Base-by-base conservation (phyloP, 2,113 vertebrate species). In the Callospermophilus lateralis region DNA sequence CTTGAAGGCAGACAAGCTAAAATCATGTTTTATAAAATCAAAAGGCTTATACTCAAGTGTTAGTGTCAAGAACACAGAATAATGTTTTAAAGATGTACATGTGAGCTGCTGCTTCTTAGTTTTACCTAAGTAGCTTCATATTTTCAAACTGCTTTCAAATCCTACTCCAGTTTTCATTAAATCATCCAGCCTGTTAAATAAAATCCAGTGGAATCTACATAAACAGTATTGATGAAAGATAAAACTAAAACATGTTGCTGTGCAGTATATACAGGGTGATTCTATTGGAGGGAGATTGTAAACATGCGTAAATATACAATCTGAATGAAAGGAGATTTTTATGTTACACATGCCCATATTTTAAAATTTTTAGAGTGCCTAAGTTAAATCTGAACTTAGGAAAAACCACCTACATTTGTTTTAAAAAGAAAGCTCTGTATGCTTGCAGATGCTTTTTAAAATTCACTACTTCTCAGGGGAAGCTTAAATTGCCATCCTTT, bases 1-100 rank as follows among this genome's bases (percentile, higher is more conserved):
- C 84, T 89, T 89, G 61, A 91, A 96, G 2, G 20, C 20, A 96
- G 37, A 79, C 12, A 95, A 95, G 67, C 45, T 92, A 81, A 94
- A 95, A 85, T 72, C 20, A 48, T 76, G 9, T 81, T 93, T 89
- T 19, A 67, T 93, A 63, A 92, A 63, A 24, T 92, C 37, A 81
- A 97, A 96, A 17, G 8, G 28, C 80, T 94, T 89, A 78, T 1
- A 67, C 1, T 13, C 12, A 84, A 84, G 28, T 26, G 51, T 95
- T 93, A 78, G 24, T 91, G 48, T 88, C 65, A 51, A 67, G 51
- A 93, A 68, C 8, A 48, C 11, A 70, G 87, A 94, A 73, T 91
- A 30, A 78, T 61, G 94, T 94, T 63, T 87, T 89, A 65, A 76
- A 88, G 30, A 37, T 65, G 19, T 37, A 4, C 63, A 65, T 85